Percentiles rank a stretch among this genome's conserved stretches.
Conservation (phyloP, 2,888 invertebrate species). For the Polyploca ridens region DNA sequence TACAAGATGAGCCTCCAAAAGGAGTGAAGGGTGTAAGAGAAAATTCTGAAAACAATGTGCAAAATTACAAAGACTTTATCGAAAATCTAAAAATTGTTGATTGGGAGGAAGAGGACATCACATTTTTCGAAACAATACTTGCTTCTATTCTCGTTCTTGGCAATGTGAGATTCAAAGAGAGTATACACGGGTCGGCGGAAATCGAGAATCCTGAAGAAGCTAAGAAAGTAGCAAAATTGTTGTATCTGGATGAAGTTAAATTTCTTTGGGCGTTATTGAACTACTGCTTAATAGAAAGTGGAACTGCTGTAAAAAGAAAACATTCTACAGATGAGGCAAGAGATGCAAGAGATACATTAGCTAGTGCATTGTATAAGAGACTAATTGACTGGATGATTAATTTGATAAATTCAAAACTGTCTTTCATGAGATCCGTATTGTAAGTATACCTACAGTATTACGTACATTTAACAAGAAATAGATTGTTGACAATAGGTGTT, state of each 20-base stretch:
- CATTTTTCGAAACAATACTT: slow-evolving; percentile 88
- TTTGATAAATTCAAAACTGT: slow-evolving; percentile 92
- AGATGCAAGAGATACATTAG: slow-evolving; percentile 93
- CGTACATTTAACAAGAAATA: background rate
- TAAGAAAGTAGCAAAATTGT: slow-evolving; percentile 88
- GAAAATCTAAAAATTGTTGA: slow-evolving; percentile 87
- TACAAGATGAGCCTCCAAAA: slow-evolving; percentile 83
- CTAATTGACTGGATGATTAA: slow-evolving; percentile 96
- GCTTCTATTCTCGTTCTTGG: slow-evolving; percentile 92
- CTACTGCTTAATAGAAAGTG: slow-evolving; percentile 91
- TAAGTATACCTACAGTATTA: slow-evolving; percentile 78
- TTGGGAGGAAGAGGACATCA: slow-evolving; percentile 88
- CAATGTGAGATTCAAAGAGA: slow-evolving; percentile 90
- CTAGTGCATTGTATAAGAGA: slow-evolving; percentile 92
- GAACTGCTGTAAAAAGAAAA: slow-evolving; percentile 86
- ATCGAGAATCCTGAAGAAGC: slow-evolving; percentile 90
- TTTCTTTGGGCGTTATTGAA: slow-evolving; percentile 94
- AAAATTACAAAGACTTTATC: slow-evolving; percentile 86
- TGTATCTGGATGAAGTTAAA: slow-evolving; percentile 92
- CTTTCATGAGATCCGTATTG: slow-evolving; percentile 94
- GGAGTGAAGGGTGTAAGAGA: slow-evolving; percentile 87
- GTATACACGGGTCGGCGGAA: slow-evolving; percentile 87
- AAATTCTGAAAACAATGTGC: slow-evolving; percentile 86
- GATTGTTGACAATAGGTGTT: background rate
- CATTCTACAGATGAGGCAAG: slow-evolving; percentile 92